Evolutionary conservation across 2,797 vertebrate genomes (phyloP), one percentile per base, ranked within the genome.

Genomic region (Pseudochirops cupreus): DNA sequence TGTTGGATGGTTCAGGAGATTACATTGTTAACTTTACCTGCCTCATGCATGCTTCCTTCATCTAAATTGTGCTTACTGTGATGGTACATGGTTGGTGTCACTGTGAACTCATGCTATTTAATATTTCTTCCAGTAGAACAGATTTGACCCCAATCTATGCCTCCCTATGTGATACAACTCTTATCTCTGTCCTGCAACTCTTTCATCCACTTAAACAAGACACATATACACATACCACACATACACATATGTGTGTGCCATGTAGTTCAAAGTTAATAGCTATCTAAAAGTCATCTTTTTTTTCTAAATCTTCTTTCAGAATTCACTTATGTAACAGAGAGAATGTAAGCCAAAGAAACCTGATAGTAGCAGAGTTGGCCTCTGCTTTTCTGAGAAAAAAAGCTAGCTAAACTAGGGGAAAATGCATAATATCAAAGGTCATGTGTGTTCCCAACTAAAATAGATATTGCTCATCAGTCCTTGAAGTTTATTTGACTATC

Each of bases 301-400:
- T 56, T 56, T 56, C 56, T 56, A 56, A 56, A 56, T 5, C 1
- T 7, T 53, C 92, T 95, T 53, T 50, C 50, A 31, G 58, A 3
- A 92, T 53, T 1, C 28, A 7, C 94, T 91, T 58, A 10, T 89
- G 53, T 94, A 62, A 52, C 91, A 54, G 95, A 92, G 62, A 93
- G 57, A 10, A 91, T 4, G 14, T 24, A 90, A 94, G 1, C 89
- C 39, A 54, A 87, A 67, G 2, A 90, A 59, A 92, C 2, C 4
- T 56, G 2, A 24, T 24, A 26, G 55, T 91, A 91, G 18, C 24
- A 93, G 18, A 28, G 1, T n/a, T 95, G 26, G 93, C 31, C 33
- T 52, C 28, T 92, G 14, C 10, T 94, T 4, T 58, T 56, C 1
- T 82, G 87, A 11, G 24, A 67, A 91, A 56, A 12, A 82, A 94